Evolutionary conservation across 2,797 vertebrate genomes (phyloP).

Genomic region (Peromyscus aztecus): DNA sequence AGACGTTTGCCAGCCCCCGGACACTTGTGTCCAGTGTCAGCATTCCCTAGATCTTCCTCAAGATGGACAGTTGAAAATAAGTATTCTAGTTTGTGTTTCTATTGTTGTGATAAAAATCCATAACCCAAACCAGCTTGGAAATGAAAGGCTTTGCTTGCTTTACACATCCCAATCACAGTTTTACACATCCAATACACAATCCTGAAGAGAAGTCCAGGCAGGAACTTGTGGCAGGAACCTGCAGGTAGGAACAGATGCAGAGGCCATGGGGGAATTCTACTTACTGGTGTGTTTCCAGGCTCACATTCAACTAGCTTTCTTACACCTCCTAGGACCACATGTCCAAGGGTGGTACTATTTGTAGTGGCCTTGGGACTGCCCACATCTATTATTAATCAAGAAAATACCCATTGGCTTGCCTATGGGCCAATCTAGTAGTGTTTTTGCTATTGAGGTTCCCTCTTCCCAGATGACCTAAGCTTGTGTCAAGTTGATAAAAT

Average conservation of each 20-base stretch:
- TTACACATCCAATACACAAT: no score
- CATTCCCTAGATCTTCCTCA: neutral
- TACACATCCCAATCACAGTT: neutral
- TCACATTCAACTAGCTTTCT: no score
- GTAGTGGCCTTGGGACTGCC: neutral
- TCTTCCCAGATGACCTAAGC: neutral
- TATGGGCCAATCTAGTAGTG: no score
- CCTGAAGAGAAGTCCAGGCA: no score
- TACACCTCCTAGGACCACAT: neutral
- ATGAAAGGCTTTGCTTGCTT: neutral
- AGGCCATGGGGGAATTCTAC: neutral
- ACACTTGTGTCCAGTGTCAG: neutral
- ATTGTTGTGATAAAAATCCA: neutral
- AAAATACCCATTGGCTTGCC: neutral
- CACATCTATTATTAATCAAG: no score
- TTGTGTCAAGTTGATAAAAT: neutral
- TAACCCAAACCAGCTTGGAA: neutral
- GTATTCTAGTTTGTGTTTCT: neutral
- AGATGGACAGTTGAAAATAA: neutral
- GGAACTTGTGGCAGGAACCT: neutral
- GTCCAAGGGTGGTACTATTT: neutral
- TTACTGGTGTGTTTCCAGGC: neutral
- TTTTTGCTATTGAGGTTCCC: neutral
- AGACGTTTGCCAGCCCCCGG: neutral
- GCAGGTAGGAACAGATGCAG: neutral